Evolutionary conservation across 2,113 vertebrate species (phyloP).

Genomic region (Corythaeola cristata): DNA sequence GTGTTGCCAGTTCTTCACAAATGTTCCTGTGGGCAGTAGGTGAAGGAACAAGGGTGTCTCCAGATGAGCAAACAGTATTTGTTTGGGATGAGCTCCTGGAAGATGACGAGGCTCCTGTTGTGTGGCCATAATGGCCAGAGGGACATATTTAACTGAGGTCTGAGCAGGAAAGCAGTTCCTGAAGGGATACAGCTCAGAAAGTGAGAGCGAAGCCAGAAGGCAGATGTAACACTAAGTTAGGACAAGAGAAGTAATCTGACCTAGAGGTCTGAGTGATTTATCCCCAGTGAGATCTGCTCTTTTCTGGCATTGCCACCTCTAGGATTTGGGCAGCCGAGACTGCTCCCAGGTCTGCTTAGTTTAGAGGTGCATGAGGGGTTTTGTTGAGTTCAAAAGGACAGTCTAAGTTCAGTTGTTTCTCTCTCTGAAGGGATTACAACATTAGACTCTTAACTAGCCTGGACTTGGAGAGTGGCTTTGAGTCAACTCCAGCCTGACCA

Average conservation of each 20-base stretch:
- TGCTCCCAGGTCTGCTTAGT: not conserved
- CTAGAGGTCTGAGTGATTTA: not conserved
- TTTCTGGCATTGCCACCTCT: not conserved
- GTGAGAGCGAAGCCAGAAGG: not conserved
- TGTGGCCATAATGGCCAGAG: not conserved
- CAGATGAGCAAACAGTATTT: not conserved
- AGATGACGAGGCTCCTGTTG: not conserved
- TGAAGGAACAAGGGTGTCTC: not conserved
- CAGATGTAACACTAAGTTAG: not conserved
- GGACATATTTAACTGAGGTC: not conserved
- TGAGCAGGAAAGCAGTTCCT: not conserved
- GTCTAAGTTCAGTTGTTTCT: no score
- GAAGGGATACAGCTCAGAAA: not conserved
- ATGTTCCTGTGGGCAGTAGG: not conserved
- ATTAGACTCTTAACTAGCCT: not conserved
- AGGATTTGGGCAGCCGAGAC: not conserved
- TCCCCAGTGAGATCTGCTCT: not conserved
- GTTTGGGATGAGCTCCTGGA: not conserved
- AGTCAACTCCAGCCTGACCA: not conserved
- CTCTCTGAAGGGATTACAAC: not conserved
- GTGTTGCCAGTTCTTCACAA: not conserved
- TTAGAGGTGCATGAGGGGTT: not conserved
- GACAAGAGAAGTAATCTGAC: not conserved
- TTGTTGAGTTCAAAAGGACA: not conserved
- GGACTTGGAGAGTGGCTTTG: not conserved